These are phyloP conservation scores for Neocrepidodera transversa DNA, from an alignment of 2,888 invertebrate species.

Conservation along the genomic window DNA sequence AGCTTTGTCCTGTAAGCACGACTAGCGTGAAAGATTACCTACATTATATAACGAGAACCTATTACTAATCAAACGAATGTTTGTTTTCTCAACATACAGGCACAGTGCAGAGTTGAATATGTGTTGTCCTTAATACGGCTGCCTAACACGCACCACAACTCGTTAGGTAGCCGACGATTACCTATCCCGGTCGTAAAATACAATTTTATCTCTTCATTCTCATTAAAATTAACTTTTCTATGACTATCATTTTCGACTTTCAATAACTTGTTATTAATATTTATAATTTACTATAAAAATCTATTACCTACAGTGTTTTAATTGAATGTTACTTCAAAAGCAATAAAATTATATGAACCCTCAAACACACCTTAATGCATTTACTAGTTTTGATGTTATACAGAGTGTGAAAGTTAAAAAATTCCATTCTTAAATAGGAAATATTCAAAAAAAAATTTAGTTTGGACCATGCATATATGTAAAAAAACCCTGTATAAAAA, in stretches of 20 bases:
- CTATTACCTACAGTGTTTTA: too few relatives aligned
- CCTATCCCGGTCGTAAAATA: constrained; percentile 37
- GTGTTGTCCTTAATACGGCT: constrained; percentile 52
- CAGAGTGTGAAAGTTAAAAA: too few relatives aligned
- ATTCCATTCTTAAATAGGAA: too few relatives aligned
- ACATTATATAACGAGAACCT: constrained; percentile 55
- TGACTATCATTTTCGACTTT: constrained; percentile 14
- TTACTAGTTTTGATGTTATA: too few relatives aligned
- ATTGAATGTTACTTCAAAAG: too few relatives aligned
- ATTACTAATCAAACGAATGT: constrained; percentile 55
- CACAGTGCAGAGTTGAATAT: constrained; percentile 47
- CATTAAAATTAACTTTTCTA: constrained; percentile 27
- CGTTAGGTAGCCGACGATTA: constrained; percentile 39
- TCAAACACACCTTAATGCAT: too few relatives aligned
- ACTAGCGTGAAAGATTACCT: constrained; percentile 56
- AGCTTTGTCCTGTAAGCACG: constrained; percentile 49
- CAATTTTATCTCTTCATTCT: constrained; percentile 43
- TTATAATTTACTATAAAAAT: too few relatives aligned
- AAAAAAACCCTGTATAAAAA: too few relatives aligned
- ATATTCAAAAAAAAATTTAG: too few relatives aligned
- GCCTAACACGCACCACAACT: constrained; percentile 49
- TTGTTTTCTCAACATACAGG: constrained; percentile 52
- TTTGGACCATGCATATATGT: too few relatives aligned
- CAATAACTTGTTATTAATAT: too few relatives aligned
- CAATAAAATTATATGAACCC: too few relatives aligned